phyloP scores from a whole-genome alignment of 2,888 invertebrate species.

The Allophyes oxyacanthae region DNA sequence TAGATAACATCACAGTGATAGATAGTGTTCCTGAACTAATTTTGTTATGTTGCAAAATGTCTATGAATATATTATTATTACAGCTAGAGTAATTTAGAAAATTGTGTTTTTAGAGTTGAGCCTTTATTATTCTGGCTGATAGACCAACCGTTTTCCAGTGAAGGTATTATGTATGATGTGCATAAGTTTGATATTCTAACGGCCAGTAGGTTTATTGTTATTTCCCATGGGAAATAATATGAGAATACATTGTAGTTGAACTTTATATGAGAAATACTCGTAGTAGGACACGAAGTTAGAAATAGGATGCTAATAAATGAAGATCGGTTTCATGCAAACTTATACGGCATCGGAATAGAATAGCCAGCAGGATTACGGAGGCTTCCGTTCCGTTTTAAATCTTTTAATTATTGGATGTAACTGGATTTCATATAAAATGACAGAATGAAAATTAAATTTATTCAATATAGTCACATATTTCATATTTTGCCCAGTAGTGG shows the following conservation, averaged over 20 bases:
- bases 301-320: neutral
- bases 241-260: conserved; percentile 3
- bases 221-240: conserved; percentile 26
- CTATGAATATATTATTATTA: no score
- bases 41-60: no score
- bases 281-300: neutral
- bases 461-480: no score
- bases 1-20: no score
- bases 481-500: no score
- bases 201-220: conserved; percentile 6
- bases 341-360: neutral
- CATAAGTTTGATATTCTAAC: conserved; percentile 9
- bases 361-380: no score
- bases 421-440: no score
- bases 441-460: no score
- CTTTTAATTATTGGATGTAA: no score
- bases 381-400: no score
- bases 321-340: conserved; percentile 5
- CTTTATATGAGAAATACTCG: neutral
- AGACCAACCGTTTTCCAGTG: neutral
- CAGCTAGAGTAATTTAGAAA: no score
- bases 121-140: neutral
- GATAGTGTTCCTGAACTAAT: no score
- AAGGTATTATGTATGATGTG: neutral
- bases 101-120: neutral